A percentile compares a stretch with the other conserved stretches of the same genome.
phyloP scores from a whole-genome alignment of 1,140 invertebrate genomes.

The Sitodiplosis mosellana region DNA sequence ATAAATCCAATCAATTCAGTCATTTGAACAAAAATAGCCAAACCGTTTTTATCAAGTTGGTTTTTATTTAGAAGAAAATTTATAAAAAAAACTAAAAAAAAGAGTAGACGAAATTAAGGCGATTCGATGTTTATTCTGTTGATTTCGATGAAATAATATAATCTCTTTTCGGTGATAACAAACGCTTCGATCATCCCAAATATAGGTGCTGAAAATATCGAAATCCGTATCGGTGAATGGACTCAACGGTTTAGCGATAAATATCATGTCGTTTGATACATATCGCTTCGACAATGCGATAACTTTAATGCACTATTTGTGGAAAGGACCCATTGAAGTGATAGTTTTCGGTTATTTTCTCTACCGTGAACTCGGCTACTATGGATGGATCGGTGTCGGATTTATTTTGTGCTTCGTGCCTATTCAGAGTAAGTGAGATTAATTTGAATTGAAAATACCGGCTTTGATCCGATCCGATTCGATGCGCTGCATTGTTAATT shows the following conservation, averaged over 20 bases:
- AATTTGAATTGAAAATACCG: background rate
- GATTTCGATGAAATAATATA: no score
- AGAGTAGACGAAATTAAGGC: no score
- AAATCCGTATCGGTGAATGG: slow-evolving; percentile 27
- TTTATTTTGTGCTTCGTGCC: slow-evolving; percentile 63
- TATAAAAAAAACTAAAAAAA: no score
- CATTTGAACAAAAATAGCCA: no score
- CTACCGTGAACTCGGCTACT: slow-evolving; percentile 31
- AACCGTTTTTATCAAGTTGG: no score
- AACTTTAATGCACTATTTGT: slow-evolving; percentile 19
- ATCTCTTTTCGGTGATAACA: no score
- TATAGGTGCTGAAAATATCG: background rate
- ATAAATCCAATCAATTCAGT: no score
- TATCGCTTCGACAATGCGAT: slow-evolving; percentile 21
- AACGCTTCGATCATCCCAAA: no score
- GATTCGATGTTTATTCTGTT: no score
- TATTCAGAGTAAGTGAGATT: slow-evolving; percentile 48
- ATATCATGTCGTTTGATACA: slow-evolving; percentile 52
- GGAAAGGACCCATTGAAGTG: slow-evolving; percentile 23
- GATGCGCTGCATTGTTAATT: background rate
- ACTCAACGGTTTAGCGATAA: slow-evolving; percentile 65
- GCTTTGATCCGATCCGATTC: background rate
- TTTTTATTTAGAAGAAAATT: no score
- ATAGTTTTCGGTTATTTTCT: slow-evolving; percentile 31
- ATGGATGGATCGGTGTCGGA: slow-evolving; percentile 54